Conservation (phyloP, 2,888 invertebrate species). For the Lamellibrachia columna region DNA sequence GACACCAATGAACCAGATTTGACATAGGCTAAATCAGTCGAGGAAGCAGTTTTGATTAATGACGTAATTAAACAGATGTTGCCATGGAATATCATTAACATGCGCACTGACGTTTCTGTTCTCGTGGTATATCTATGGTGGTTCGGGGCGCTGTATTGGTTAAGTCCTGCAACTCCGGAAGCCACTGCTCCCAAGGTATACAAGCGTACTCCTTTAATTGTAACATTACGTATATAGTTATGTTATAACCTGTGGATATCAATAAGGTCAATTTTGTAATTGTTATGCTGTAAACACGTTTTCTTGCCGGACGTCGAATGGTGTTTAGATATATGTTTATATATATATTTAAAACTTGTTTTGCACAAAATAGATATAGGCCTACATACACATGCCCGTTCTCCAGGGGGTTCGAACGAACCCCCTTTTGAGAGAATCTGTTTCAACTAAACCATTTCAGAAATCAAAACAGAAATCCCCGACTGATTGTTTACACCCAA, state of each 20-base stretch:
- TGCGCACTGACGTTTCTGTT: neutral
- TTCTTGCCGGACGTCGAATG: neutral
- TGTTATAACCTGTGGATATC: neutral
- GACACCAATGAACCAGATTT: too few relatives aligned
- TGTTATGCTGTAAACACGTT: neutral
- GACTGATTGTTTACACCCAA: too few relatives aligned
- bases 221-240: neutral
- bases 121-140: neutral
- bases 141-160: neutral
- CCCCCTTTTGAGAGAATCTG: too few relatives aligned
- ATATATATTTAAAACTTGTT: neutral
- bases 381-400: too few relatives aligned
- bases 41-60: neutral
- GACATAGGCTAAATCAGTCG: too few relatives aligned
- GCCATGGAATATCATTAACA: neutral
- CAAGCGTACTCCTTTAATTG: neutral
- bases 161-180: neutral
- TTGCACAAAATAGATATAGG: neutral
- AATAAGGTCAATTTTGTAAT: neutral
- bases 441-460: too few relatives aligned
- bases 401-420: too few relatives aligned
- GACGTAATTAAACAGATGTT: neutral
- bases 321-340: neutral
- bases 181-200: neutral
- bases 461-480: too few relatives aligned